Evolutionary conservation across 2,113 vertebrate genomes (phyloP), one percentile per base, ranked within the genome.

Genomic region (Heliornis fulica): DNA sequence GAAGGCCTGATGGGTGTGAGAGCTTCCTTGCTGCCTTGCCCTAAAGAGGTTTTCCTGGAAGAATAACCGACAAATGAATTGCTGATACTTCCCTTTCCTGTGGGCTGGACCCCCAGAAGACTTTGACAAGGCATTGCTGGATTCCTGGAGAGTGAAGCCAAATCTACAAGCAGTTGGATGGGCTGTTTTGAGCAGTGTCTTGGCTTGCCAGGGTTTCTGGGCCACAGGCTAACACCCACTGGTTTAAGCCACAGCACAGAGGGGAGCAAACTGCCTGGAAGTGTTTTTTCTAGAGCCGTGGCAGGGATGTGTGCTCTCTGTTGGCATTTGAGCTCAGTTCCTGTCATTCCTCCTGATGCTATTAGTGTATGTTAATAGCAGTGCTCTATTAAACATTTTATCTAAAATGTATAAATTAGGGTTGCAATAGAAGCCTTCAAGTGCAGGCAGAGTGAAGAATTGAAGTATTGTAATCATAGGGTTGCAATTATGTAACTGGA

Each of bases 401-500:
- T 92, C 90, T 87, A 89, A 95, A 95, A 54, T 1, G 28, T 89
- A 78, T 86, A 94, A 96, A 94, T 95, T 81, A 93, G 88, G 88
- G 51, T 81, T 78, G 90, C 79, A 78, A 60, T 75, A 68, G 69
- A 77, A 94, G 46, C n/a, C 86, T 88, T 92, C 74, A 89, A 76
- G 69, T 89, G 22, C 45, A 89, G 95, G 95, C 89, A 76, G 72
- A 79, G 77, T 96, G 89, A 97, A 98, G 97, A 98, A 98, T 97
- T 94, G 94, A 89, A 97, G 91, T 86, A 92, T 97, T 97, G 96
- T 98, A 97, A 97, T 97, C 96, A 96, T 87, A 96, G 93, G 96
- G 92, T 90, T 88, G 68, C 69, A 87, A 93, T 98, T 98, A 98
- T 97, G 96, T 97, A 98, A 98, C 96, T 53, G 48, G 83, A 72